Conservation (phyloP, 2,888 invertebrate genomes). For the Tachina grossa region DNA sequence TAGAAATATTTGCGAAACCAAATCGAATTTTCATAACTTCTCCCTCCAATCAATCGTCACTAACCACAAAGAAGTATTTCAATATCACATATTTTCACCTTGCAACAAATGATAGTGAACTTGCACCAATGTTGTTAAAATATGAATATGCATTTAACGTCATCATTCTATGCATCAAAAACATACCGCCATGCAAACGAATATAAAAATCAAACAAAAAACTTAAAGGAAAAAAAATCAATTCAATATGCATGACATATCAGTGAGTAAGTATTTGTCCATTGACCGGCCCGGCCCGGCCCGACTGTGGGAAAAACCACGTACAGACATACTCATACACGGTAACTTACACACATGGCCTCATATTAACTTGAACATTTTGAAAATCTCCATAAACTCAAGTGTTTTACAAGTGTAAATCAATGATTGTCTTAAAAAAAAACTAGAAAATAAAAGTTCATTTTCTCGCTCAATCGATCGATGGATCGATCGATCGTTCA, state of each 20-base stretch:
- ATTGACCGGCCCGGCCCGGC: constrained; percentile 38
- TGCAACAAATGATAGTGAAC: constrained; percentile 14
- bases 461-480: constrained; percentile 42
- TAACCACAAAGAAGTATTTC: neutral
- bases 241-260: constrained; percentile 60
- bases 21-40: neutral
- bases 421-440: constrained; percentile 76
- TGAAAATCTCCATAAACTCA: constrained; percentile 70
- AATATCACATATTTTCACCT: constrained; percentile 1
- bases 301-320: constrained; percentile 68
- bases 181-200: constrained; percentile 50
- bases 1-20: no score
- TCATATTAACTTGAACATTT: constrained; percentile 35
- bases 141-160: neutral
- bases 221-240: constrained; percentile 14
- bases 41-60: neutral
- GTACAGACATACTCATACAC: neutral
- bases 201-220: constrained; percentile 26
- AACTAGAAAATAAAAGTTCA: constrained; percentile 67
- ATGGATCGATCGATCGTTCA: constrained; percentile 28
- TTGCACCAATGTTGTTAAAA: neutral
- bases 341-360: neutral
- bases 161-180: constrained; percentile 36
- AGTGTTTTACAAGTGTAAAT: constrained; percentile 81
- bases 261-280: constrained; percentile 34